Base-by-base conservation (phyloP, 2,113 vertebrate genomes). In the Arothron firmamentum region DNA sequence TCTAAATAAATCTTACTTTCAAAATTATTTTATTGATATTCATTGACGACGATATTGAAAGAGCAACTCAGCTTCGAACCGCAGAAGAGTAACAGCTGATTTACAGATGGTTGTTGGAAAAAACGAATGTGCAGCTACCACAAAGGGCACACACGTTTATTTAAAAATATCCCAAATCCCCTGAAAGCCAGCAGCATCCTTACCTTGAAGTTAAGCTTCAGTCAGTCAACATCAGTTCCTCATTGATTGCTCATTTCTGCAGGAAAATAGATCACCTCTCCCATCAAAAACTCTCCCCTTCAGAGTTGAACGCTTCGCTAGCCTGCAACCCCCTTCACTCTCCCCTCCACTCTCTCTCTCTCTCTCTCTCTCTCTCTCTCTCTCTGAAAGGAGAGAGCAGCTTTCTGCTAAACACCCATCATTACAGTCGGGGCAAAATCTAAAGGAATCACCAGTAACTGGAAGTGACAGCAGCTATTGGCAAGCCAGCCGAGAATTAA, bases 381-480 rank as follows among this genome's bases (percentile, higher is more conserved):
- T 67, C 76, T 64, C 54, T 43, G 52, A 61, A 74, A 79, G 58
- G 70, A 81, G 80, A 78, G 67, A 67, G 55, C 80, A 67, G 77
- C 79, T 77, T 78, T 75, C 82, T 76, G 80, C 75, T 82, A 74
- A 82, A 76, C 78, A 67, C 80, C 79, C 84, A 82, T 85, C 85
- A 84, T 85, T 80, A 83, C 85, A 79, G 88, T 90, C 66, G 76
- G 86, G 78, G 79, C 74, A 38, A 88, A 82, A 85, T 87, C 90
- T 89, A 87, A 90, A 86, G 87, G 89, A 91, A 90, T 91, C 89
- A 90, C 75, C 77, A 41, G 66, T 92, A 92, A 91, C 84, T 84
- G 75, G 73, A 78, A 78, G 78, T 85, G 91, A 91, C 90, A 90
- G 74, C 54, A 42, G 74, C 82, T 52, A 80, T 59, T 85, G 86